Evolutionary conservation across 2,888 invertebrate genomes (phyloP).

Genomic region (Aricia artaxerxes): DNA sequence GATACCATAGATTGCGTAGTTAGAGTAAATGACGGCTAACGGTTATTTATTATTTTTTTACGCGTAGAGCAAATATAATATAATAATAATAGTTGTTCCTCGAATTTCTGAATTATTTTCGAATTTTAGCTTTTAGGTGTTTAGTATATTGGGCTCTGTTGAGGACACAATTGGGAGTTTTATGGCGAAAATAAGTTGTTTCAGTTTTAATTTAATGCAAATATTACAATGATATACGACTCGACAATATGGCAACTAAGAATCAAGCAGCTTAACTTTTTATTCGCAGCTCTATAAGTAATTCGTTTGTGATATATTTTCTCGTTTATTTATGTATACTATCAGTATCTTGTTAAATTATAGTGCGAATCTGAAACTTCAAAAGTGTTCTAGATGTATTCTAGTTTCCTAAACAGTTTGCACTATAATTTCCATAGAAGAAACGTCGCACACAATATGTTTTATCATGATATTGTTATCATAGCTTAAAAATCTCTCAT

Average conservation of each 20-base stretch:
- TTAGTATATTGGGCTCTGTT: slow-evolving; percentile 19
- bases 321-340: neutral
- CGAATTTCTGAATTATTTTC: slow-evolving; percentile 40
- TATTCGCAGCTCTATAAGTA: neutral
- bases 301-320: neutral
- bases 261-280: neutral
- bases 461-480: neutral
- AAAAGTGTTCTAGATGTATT: neutral
- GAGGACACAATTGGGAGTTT: neutral
- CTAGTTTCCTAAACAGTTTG: no score
- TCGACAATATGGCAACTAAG: neutral
- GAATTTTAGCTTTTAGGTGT: slow-evolving; percentile 22
- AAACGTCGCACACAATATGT: no score
- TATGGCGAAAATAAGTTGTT: no score
- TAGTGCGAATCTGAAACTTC: neutral
- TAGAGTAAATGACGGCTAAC: slow-evolving; percentile 47
- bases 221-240: no score
- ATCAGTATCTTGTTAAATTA: no score
- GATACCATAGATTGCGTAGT: slow-evolving; percentile 37
- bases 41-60: slow-evolving; percentile 55
- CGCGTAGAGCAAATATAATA: slow-evolving; percentile 40
- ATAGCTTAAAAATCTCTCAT: neutral
- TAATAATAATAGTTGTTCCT: slow-evolving; percentile 55
- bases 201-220: no score
- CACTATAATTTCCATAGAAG: no score